A percentile compares a stretch with the other conserved stretches of the same genome.
Conservation (phyloP, 1,140 invertebrate species). For the Condylostylus longicornis region DNA sequence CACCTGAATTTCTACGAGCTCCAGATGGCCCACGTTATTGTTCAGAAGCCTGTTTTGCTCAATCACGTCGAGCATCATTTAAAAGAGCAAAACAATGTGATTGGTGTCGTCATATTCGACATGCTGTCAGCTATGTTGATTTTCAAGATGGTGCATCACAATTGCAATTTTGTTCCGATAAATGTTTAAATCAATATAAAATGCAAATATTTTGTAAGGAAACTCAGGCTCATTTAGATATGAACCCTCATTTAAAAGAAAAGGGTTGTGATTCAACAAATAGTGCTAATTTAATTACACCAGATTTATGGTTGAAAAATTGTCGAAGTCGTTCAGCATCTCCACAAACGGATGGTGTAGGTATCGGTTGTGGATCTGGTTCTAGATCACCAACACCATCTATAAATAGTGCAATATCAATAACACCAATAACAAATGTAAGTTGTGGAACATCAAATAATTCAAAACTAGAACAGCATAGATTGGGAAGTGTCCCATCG, state of each 20-base stretch:
- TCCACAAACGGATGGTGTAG: slow-evolving; percentile 34
- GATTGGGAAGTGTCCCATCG: not conserved
- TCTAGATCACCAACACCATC: slow-evolving; percentile 9
- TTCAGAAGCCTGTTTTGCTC: slow-evolving; percentile 77
- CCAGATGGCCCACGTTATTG: slow-evolving; percentile 51
- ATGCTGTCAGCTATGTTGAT: slow-evolving; percentile 84
- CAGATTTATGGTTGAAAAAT: slow-evolving; percentile 70
- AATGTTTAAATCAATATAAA: slow-evolving; percentile 88
- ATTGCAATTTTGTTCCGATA: slow-evolving; percentile 71
- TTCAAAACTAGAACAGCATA: not conserved
- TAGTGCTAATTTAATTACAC: slow-evolving; percentile 54
- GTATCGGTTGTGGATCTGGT: slow-evolving; percentile 14
- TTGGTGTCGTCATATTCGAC: slow-evolving; percentile 79
- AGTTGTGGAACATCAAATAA: slow-evolving; percentile 7
- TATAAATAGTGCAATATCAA: slow-evolving; percentile 18
- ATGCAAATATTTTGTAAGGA: slow-evolving; percentile 90
- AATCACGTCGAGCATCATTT: slow-evolving; percentile 71
- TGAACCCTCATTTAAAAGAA: slow-evolving; percentile 53
- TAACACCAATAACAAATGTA: slow-evolving; percentile 6
- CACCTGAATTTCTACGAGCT: slow-evolving; percentile 38
- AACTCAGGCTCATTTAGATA: slow-evolving; percentile 73
- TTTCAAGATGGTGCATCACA: slow-evolving; percentile 67
- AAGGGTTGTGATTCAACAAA: slow-evolving; percentile 22
- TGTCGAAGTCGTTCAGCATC: slow-evolving; percentile 50
- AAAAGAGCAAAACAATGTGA: slow-evolving; percentile 86